A percentile compares a stretch with the other conserved stretches of the same genome.
These are phyloP conservation scores for Desmophyllum pertusum DNA, from an alignment of 92 coral and sea anemone species.

Conservation along the genomic window DNA sequence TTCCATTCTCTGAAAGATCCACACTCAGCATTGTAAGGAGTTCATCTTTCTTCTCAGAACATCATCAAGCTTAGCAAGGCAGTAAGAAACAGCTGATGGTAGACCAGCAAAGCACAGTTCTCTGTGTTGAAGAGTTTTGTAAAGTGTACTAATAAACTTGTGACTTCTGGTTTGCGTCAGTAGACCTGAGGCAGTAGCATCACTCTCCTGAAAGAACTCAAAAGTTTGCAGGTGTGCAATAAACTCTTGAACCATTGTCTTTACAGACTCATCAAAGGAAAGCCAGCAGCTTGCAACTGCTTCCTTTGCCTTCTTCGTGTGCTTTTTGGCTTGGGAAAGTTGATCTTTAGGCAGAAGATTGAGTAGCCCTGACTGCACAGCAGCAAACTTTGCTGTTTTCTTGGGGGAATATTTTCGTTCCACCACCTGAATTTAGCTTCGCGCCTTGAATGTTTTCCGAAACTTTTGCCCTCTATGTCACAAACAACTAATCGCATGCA, in stretches of 20 bases:
- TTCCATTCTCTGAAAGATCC: constrained; percentile 49
- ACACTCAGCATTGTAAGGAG: constrained; percentile 43
- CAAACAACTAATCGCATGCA: too few relatives aligned
- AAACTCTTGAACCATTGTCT: constrained; percentile 43
- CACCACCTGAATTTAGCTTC: too few relatives aligned
- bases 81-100: constrained; percentile 56
- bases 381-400: constrained; percentile 44
- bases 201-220: constrained; percentile 42
- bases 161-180: constrained; percentile 44
- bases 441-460: too few relatives aligned
- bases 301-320: constrained; percentile 54
- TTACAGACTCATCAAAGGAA: constrained; percentile 42
- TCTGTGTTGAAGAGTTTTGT: constrained; percentile 57
- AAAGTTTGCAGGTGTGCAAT: constrained; percentile 48
- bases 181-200: constrained; percentile 43
- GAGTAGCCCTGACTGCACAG: constrained; percentile 39
- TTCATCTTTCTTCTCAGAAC: constrained; percentile 42
- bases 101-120: constrained; percentile 60
- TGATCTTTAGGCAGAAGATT: constrained; percentile 42
- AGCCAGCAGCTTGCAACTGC: constrained; percentile 52
- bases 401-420: constrained; percentile 44
- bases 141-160: constrained; percentile 38
- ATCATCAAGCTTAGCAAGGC: constrained; percentile 55
- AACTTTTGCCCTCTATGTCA: too few relatives aligned
- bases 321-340: constrained; percentile 40